Conservation (phyloP, 2,888 invertebrate species). For the Meandrusa payeni region DNA sequence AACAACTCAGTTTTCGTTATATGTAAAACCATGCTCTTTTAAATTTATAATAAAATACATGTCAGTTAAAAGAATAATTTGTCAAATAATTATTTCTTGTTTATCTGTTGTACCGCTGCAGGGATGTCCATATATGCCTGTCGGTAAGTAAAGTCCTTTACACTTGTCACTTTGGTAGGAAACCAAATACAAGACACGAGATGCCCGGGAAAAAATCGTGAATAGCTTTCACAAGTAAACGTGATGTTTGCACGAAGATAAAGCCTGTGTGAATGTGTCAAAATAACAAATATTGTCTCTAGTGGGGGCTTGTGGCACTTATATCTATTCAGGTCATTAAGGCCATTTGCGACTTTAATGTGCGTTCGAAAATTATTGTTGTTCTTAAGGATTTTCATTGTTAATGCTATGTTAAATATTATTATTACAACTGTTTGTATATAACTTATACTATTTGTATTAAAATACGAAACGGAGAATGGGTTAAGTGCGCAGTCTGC, state of each 20-base stretch:
- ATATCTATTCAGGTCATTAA: conserved; percentile 23
- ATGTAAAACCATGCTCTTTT: too few relatives aligned
- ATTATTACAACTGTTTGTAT: too few relatives aligned
- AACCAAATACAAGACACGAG: conserved; percentile 66
- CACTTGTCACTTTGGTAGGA: conserved; percentile 76
- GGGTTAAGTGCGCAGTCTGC: too few relatives aligned
- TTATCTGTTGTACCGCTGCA: conserved; percentile 46
- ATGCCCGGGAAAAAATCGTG: conserved; percentile 63
- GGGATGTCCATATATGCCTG: conserved; percentile 64
- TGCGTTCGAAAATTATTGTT: neutral
- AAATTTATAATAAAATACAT: too few relatives aligned
- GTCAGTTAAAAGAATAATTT: too few relatives aligned
- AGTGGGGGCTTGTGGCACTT: conserved; percentile 27
- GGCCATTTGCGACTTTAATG: conserved; percentile 9
- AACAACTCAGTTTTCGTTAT: too few relatives aligned
- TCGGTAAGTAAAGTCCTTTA: conserved; percentile 66
- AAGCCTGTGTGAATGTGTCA: conserved; percentile 79
- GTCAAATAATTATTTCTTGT: too few relatives aligned
- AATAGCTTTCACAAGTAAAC: conserved; percentile 75
- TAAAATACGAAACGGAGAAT: too few relatives aligned
- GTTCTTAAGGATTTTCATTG: too few relatives aligned
- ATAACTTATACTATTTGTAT: too few relatives aligned
- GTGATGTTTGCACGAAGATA: conserved; percentile 73
- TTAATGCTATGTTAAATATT: too few relatives aligned
- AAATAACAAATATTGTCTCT: conserved; percentile 78